phyloP scores from a whole-genome alignment of 2,113 vertebrate genomes.

The Sceloporus tristichus region DNA sequence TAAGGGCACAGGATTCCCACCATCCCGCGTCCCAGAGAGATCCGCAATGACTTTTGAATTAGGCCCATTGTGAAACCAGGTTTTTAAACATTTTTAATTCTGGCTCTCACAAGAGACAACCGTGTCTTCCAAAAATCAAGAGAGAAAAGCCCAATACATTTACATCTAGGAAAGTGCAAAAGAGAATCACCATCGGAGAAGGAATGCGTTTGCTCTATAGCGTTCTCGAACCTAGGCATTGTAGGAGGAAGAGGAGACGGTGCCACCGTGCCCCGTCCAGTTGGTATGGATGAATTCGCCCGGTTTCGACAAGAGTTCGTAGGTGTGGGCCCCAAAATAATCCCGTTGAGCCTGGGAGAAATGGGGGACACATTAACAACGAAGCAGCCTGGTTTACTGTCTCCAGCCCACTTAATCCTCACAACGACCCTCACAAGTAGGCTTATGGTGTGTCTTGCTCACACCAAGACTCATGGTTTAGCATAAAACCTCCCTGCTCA shows the following conservation, averaged over 20 bases:
- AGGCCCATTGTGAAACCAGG: neutral
- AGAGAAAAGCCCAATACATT: slow-evolving; percentile 58
- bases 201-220: slow-evolving; percentile 53
- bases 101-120: slow-evolving; percentile 51
- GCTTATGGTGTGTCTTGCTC: too few relatives aligned
- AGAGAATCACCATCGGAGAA: slow-evolving; percentile 4
- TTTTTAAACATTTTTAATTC: slow-evolving; percentile 58
- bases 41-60: too few relatives aligned
- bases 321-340: slow-evolving; percentile 97
- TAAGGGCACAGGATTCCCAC: too few relatives aligned
- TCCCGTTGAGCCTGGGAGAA: slow-evolving; percentile 91
- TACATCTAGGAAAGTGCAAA: slow-evolving; percentile 45
- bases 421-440: too few relatives aligned
- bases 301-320: slow-evolving; percentile 88
- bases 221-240: slow-evolving; percentile 81
- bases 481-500: too few relatives aligned
- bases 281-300: slow-evolving; percentile 92
- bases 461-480: too few relatives aligned
- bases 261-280: slow-evolving; percentile 96
- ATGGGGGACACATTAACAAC: neutral
- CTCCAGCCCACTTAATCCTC: too few relatives aligned
- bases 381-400: neutral
- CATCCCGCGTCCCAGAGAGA: too few relatives aligned
- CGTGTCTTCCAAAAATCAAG: slow-evolving; percentile 50
- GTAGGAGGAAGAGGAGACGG: slow-evolving; percentile 92